Evolutionary conservation across 2,113 vertebrate species (phyloP), one percentile per base, ranked within the genome.

Genomic region (Dolichotis patagonum): DNA sequence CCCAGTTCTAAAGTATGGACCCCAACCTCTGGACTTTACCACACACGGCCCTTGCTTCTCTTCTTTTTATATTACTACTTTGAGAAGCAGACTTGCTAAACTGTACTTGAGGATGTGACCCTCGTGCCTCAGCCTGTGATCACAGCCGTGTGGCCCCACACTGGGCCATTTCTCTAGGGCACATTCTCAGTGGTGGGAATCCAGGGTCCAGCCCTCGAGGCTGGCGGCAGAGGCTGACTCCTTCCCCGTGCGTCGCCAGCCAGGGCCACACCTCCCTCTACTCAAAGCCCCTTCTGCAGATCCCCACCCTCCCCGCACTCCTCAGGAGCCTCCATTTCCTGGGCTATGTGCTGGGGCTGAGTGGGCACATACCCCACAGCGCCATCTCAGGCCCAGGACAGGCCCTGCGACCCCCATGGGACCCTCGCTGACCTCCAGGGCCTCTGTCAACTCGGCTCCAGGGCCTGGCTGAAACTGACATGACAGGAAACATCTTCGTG

Each of bases 11-110:
- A 30, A 5, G 5, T 0, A 0, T 32, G 75, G 13, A 3, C 41
- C 41, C 41, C 10, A 14, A 26, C 43, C 6, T 14, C 54, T 7
- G 0, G 3, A 3, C 22, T 41, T 1, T 2, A 26, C 5, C 6
- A 10, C 41, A 49, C 7, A 0, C 12, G 11, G 7, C 30, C 0
- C 7, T 56, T 28, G 56, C 28, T 22, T 30, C 24, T 28, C 30
- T 30, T 43, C 26, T 26, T 43, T 49, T n/a, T 8, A n/a, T 26
- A 28, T 13, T 78, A 14, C 49, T 17, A 30, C 75, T 30, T 32
- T 49, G 75, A 49, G 43, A 30, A 26, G 13, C n/a, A 49, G 43
- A 41, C 43, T 17, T 49, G 7, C 75, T 49, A 16, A 16, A 14
- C 28, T 78, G 67, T 16, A 26, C 43, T 49, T 46, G 43, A 78